Evolutionary conservation across 2,888 invertebrate species (phyloP), one percentile per base, ranked within the genome.

Genomic region (Dicroscelio sp.): DNA sequence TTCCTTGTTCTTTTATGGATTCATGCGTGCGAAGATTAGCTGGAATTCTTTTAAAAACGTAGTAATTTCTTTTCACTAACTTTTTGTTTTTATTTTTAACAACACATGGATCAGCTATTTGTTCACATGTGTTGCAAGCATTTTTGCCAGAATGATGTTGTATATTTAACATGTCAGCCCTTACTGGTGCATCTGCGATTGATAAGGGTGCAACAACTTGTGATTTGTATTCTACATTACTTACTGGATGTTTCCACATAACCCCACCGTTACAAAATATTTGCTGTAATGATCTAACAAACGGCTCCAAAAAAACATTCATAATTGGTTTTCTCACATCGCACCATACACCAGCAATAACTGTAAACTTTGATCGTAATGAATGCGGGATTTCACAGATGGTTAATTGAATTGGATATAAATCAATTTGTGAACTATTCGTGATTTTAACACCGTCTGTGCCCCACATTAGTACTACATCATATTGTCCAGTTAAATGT

Each of bases 381-480:
- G 27, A 6, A 58, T 58, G 58, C 27, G 58, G 58, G 25, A 58
- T 23, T 2, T 58, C 58, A 27, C 4, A 25, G 25, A 58, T 27
- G 25, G 58, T 58, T 25, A 58, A 58, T 27, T 58, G 58, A 23
- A 27, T 58, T 12, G 58, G 58, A 23, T 58, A 58, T 27, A 58
- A 20, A 12, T 20, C 25, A 23, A 58, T 58, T 4, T 58, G 58
- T 5, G 58, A 58, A 58, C 25, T 27, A 2, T 58, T 58, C 8
- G 25, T 58, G 8, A 58, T 27, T 27, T 58, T 8, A 27, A 58
- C 58, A 5, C 58, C 58, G 20, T 58, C 58, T 27, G 58, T 92
- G 82, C 90, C 88, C 75, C 90, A 83, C 52, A 92, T 86, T 30
- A 91, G 75, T 8, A 88, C 71, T 20, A 93, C 65, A 69, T 93